A percentile compares a stretch with the other conserved stretches of the same genome.
Evolutionary conservation across 2,888 invertebrate species (phyloP).

Genomic region (Drosophila pseudotakahashii): DNA sequence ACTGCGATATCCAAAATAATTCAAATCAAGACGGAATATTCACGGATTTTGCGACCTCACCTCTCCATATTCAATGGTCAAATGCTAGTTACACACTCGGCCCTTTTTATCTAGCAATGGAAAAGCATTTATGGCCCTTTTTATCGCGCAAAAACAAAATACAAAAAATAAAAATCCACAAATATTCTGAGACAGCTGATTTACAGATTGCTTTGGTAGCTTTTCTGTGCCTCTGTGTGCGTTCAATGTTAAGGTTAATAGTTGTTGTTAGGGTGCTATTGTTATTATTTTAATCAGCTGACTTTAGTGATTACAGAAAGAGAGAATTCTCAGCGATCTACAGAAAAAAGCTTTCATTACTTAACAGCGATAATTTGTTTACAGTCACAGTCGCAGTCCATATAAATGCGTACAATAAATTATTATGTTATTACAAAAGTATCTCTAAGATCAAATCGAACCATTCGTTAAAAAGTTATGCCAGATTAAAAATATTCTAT

Average conservation of each 20-base stretch:
- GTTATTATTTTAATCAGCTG: constrained; percentile 13
- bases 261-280: neutral
- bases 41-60: constrained; percentile 32
- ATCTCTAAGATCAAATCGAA: no score
- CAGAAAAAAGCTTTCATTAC: neutral
- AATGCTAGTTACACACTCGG: constrained; percentile 12
- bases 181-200: constrained; percentile 41
- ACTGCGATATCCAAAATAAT: constrained; percentile 3
- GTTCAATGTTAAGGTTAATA: neutral
- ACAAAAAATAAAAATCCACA: constrained; percentile 5
- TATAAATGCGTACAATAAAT: neutral
- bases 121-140: constrained; percentile 42
- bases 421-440: no score
- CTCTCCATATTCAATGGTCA: constrained; percentile 40
- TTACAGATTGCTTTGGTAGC: constrained; percentile 35
- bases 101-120: constrained; percentile 38
- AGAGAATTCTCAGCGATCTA: neutral
- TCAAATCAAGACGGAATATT: neutral
- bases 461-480: no score
- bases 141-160: constrained; percentile 24
- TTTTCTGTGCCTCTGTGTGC: constrained; percentile 12
- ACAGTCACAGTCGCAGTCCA: neutral
- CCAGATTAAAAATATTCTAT: no score
- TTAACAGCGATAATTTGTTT: neutral
- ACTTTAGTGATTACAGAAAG: neutral